Base-by-base conservation (phyloP, 2,888 invertebrate genomes). In the Gonocerus acuteangulatus region DNA sequence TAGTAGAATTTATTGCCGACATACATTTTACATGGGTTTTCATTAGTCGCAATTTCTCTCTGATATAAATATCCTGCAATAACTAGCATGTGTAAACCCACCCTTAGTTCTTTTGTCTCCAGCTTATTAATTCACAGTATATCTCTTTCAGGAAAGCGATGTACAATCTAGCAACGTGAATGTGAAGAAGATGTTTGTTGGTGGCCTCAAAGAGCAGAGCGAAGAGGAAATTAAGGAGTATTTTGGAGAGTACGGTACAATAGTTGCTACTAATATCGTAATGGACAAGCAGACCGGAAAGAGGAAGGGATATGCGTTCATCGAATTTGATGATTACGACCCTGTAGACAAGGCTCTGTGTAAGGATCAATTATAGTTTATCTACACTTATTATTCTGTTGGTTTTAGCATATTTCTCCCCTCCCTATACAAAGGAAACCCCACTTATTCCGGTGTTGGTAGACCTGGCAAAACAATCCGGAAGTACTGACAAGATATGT, bases 251-350 rank as follows among this genome's bases (percentile, higher is more conserved):
- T 95, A 82, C 73, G 95, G 95, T 1, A 84, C 79, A 60, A 87
- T 96, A 67, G 79, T 87, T 32, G 84, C 87, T 21, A 85, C 92
- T 21, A 89, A 87, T 67, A 83, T 95, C 70, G 92, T 95, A 1
- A 88, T 87, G 11, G 95, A 95, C 72, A 95, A 95, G 69, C 90
- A 89, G 59, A 89, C 90, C 1, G 93, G 93, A 58, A 95, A 95
- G 74, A 91, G 90, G 71, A 82, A 95, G 69, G 96, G 96, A 7
- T 97, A 96, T 74, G 95, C 91, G 44, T 97, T 96, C 74, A 86
- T 97, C 44, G 94, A 95, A 73, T 97, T 94, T 75, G 93, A 95
- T 72, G 96, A 97, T 74, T 95, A 95, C 73, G 96, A 97, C 76
- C 87, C 94, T 2, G 95, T 96, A 58, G 96, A 97, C 74, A 95